These are phyloP conservation scores for Cryptocheilus praepositus DNA, from an alignment of 2,888 invertebrate species.

Conservation along the genomic window DNA sequence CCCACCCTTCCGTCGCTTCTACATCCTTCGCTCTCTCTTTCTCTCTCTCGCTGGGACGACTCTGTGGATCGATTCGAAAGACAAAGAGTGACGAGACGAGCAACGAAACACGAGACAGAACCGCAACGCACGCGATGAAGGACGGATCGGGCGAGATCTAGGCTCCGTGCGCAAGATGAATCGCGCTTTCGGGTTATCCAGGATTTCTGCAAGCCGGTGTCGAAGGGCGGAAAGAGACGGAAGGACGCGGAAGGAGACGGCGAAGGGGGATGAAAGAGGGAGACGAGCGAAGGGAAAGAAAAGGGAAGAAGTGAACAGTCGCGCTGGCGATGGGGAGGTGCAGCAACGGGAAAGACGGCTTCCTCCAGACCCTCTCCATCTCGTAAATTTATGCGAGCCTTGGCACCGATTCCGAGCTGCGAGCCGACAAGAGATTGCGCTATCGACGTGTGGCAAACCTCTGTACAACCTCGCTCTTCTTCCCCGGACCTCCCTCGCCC, in stretches of 20 bases:
- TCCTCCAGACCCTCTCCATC: slow-evolving; percentile 44
- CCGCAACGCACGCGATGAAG: no score
- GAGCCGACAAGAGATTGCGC: slow-evolving; percentile 52
- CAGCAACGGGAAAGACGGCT: slow-evolving; percentile 23
- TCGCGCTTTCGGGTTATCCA: slow-evolving; percentile 19
- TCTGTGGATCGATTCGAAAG: no score
- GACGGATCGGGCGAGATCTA: no score
- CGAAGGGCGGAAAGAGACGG: background rate
- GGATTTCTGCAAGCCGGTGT: background rate
- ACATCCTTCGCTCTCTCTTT: background rate
- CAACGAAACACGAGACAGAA: no score
- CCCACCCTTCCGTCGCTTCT: background rate
- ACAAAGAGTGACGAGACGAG: no score
- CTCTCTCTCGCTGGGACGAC: background rate
- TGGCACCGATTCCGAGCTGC: slow-evolving; percentile 59
- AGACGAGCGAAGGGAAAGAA: slow-evolving; percentile 4
- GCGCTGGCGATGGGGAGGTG: slow-evolving; percentile 12
- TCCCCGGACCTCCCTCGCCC: background rate
- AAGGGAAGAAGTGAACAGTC: slow-evolving; percentile 5
- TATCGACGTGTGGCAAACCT: slow-evolving; percentile 51
- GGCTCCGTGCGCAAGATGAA: slow-evolving; percentile 28
- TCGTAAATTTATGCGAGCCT: slow-evolving; percentile 65
- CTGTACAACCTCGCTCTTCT: slow-evolving; percentile 9
- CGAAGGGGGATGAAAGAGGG: no score
- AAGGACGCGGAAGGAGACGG: background rate